Conservation (phyloP, 2,888 invertebrate species). For the Trissoscelio sp. region DNA sequence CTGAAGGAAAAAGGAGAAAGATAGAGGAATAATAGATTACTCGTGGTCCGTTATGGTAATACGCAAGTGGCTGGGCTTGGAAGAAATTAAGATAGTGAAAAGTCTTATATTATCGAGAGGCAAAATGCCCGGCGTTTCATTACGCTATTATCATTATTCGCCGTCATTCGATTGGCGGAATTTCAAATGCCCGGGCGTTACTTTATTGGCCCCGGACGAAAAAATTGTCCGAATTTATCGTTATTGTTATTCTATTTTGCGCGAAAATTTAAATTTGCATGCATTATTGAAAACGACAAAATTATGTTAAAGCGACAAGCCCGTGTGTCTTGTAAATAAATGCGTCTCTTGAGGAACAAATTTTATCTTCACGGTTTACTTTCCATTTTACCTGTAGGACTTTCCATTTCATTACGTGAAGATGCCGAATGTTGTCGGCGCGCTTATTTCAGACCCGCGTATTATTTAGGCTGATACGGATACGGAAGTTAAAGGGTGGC, state of each 20-base stretch:
- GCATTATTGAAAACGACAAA: slow-evolving; percentile 49
- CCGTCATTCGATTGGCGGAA: slow-evolving; percentile 61
- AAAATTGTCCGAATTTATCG: slow-evolving; percentile 45
- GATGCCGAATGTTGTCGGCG: slow-evolving; percentile 27
- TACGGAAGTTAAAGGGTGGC: slow-evolving; percentile 40
- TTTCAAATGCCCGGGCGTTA: slow-evolving; percentile 51
- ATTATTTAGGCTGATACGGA: slow-evolving; percentile 58
- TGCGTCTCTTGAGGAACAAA: slow-evolving; percentile 22
- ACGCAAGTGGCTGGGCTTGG: slow-evolving; percentile 58
- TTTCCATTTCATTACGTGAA: slow-evolving; percentile 61
- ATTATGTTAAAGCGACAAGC: slow-evolving; percentile 52
- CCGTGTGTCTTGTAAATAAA: slow-evolving; percentile 32
- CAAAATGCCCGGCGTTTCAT: slow-evolving; percentile 63
- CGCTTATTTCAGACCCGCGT: slow-evolving; percentile 33
- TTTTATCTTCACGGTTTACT: slow-evolving; percentile 51
- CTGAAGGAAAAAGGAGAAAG: slow-evolving; percentile 64
- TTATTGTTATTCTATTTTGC: slow-evolving; percentile 57
- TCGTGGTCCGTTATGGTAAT: slow-evolving; percentile 76
- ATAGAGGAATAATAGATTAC: slow-evolving; percentile 76
- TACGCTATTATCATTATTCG: slow-evolving; percentile 65
- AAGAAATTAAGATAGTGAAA: slow-evolving; percentile 75
- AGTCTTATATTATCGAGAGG: slow-evolving; percentile 70
- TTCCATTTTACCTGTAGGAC: slow-evolving; percentile 51
- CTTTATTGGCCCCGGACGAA: slow-evolving; percentile 36
- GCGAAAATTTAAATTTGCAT: slow-evolving; percentile 34